A percentile compares a stretch with the other conserved stretches of the same genome.
Evolutionary conservation across 2,113 vertebrate genomes (phyloP).

Genomic region (Platysternon megacephalum): DNA sequence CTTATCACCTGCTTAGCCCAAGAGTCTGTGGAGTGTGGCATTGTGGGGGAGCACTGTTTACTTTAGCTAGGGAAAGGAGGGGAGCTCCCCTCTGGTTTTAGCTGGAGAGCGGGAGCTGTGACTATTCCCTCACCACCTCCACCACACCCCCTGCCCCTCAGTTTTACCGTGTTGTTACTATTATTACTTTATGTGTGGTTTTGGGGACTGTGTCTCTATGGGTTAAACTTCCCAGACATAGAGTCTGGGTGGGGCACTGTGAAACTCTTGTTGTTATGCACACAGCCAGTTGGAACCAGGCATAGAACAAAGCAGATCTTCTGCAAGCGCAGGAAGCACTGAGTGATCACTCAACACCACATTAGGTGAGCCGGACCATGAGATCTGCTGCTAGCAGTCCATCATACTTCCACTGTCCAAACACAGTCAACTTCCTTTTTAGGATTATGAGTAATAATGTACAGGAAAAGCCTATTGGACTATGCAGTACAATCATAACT

Average conservation of each 20-base stretch:
- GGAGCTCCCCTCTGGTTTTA: not conserved
- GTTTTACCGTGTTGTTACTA: not conserved
- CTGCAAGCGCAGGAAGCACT: not conserved
- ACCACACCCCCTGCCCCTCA: not conserved
- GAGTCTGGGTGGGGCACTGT: not conserved
- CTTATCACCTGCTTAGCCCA: not conserved
- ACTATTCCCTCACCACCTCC: not conserved
- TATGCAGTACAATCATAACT: not conserved
- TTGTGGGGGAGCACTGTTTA: not conserved
- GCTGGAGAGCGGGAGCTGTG: not conserved
- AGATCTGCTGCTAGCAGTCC: not conserved
- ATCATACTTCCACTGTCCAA: not conserved
- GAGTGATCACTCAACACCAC: not conserved
- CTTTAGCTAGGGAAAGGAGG: not conserved
- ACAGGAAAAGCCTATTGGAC: not conserved
- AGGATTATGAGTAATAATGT: not conserved
- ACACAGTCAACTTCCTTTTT: not conserved
- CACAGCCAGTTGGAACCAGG: not conserved
- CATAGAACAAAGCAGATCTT: no score
- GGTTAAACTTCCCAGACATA: not conserved
- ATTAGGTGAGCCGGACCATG: not conserved
- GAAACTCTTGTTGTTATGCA: not conserved
- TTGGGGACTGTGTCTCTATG: not conserved
- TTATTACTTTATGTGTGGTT: not conserved
- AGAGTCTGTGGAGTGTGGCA: not conserved